Conservation (phyloP, 2,113 vertebrate genomes). For the Tetraodon nigroviridis region DNA sequence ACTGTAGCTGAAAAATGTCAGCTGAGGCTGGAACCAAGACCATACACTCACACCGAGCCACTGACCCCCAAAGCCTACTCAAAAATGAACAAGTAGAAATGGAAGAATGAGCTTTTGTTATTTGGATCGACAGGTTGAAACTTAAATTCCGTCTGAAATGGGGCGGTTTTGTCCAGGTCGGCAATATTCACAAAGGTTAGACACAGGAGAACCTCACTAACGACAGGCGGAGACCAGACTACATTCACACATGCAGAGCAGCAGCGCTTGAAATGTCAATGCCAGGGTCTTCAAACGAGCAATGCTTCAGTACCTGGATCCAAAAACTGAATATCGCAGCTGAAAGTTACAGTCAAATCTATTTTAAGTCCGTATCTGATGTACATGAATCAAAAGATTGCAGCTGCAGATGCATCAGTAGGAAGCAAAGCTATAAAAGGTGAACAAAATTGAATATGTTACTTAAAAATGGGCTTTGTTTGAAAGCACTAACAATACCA, state of each 20-base stretch:
- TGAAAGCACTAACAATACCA: background rate
- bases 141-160: background rate
- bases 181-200: conserved; percentile 29
- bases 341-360: background rate
- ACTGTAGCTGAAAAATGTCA: background rate
- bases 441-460: background rate
- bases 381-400: background rate
- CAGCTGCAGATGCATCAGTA: background rate
- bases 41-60: background rate
- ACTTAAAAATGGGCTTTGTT: background rate
- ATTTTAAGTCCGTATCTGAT: background rate
- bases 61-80: background rate
- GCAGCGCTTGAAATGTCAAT: conserved; percentile 96
- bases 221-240: conserved; percentile 84
- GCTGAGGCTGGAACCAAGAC: background rate
- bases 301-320: conserved; percentile 11
- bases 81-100: background rate
- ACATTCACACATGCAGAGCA: conserved; percentile 88
- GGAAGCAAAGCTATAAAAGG: background rate
- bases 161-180: conserved; percentile 48
- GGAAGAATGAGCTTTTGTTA: background rate
- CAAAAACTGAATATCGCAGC: background rate
- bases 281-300: conserved; percentile 65
- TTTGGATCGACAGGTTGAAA: background rate
- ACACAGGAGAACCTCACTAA: conserved; percentile 69